Evolutionary conservation across 2,113 vertebrate genomes (phyloP), one percentile per base, ranked within the genome.

Genomic region (Apaloderma vittatum): DNA sequence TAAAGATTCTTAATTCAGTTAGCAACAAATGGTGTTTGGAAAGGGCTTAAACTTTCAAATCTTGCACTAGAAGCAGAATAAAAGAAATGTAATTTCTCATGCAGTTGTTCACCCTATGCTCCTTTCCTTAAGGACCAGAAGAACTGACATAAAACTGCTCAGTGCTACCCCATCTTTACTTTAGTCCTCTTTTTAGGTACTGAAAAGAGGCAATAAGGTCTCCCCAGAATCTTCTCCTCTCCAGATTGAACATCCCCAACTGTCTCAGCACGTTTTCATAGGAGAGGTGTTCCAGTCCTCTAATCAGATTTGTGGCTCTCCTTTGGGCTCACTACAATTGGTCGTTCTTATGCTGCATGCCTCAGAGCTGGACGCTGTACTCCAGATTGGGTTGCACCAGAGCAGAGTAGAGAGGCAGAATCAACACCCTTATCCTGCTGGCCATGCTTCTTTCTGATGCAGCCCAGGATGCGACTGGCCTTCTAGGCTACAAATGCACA

Each of bases 11-110:
- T 36, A 89, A 91, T 84, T 77, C 62, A 34, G 17, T 40, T 76
- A 90, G 27, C 57, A 93, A 37, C 55, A 71, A 92, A 58, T 70
- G 37, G 81, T 49, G 6, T 87, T 70, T 96, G 59, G 30, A 92
- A 95, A 97, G 62, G 57, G 36, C 82, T 90, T 83, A 77, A 88
- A 88, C 81, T 70, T 46, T 73, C 54, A 76, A 88, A 90, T 76
- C 82, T 45, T 68, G 23, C 21, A 85, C 40, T 72, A 90, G n/a
- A 57, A 40, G 30, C 30, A 76, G 54, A 93, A 93, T 45, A 57
- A 92, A 94, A 40, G 65, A 3, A 57, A 78, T 40, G 16, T 32
- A 51, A 77, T 86, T 93, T 92, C 7, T 68, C 29, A 65, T 61
- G 20, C 15, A 87, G 27, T 62, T 82, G 8, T 68, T 94, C 59